A percentile compares a stretch with the other conserved stretches of the same genome.
Conservation (phyloP, 2,888 invertebrate genomes). For the Leucoma salicis region DNA sequence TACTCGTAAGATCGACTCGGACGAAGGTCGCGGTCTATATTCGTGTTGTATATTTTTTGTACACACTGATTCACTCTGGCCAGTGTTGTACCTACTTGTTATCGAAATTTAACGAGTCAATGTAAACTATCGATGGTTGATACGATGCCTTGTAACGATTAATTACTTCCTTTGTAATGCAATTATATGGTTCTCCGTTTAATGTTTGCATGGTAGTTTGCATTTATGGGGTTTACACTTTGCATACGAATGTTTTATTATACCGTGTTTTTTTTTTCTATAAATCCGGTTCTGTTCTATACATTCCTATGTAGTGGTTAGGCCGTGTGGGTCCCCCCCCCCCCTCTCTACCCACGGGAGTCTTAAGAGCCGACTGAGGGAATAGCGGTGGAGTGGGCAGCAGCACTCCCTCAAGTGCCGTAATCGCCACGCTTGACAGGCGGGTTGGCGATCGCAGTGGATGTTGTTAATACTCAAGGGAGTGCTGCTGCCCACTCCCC, state of each 20-base stretch:
- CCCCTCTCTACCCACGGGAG: no score
- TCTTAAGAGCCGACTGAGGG: no score
- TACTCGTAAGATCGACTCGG: conserved; percentile 46
- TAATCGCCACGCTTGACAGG: no score
- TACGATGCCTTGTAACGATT: conserved; percentile 13
- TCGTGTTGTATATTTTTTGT: conserved; percentile 53
- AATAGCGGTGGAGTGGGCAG: no score
- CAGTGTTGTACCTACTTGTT: conserved; percentile 36
- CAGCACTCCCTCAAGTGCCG: no score
- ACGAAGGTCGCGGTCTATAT: conserved; percentile 63
- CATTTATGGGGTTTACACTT: neutral
- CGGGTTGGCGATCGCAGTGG: no score
- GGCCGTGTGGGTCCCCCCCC: no score
- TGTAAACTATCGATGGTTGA: conserved; percentile 21
- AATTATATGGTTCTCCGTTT: conserved; percentile 18
- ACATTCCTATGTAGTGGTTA: no score
- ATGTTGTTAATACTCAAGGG: no score
- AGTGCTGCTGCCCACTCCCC: no score
- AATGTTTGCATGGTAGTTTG: neutral
- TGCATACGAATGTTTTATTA: neutral
- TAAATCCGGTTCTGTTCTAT: no score
- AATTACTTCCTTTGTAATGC: conserved; percentile 32
- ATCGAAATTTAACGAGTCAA: conserved; percentile 31
- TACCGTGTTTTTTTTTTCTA: no score
- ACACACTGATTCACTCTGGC: conserved; percentile 42